These are phyloP conservation scores for Alloplasta piceator DNA, from an alignment of 2,888 invertebrate genomes.

Conservation along the genomic window DNA sequence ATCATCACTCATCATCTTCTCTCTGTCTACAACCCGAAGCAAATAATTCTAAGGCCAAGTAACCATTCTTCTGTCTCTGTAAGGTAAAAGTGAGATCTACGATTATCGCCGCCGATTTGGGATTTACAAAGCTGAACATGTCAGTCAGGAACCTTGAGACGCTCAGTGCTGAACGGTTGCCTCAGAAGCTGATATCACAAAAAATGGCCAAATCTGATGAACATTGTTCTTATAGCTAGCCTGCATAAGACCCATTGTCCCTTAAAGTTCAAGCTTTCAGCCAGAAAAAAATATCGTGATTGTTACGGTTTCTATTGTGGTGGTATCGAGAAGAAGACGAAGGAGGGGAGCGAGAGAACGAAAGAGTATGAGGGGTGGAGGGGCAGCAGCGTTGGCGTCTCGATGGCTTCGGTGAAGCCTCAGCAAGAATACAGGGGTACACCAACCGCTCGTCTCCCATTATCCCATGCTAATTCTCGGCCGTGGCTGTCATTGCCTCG, in stretches of 20 bases:
- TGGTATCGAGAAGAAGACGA: constrained; percentile 1
- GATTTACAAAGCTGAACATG: too few species aligned
- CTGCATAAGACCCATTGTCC: constrained; percentile 14
- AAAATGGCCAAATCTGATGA: neutral
- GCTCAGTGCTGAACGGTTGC: too few species aligned
- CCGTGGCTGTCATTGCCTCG: constrained; percentile 82
- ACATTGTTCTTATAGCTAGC: neutral
- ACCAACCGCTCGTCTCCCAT: constrained; percentile 79
- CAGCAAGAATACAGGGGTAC: constrained; percentile 72
- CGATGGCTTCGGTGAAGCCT: constrained; percentile 68
- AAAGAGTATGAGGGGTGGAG: constrained; percentile 29
- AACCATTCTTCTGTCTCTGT: too few species aligned
- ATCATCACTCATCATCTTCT: too few species aligned
- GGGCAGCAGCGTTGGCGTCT: constrained; percentile 61
- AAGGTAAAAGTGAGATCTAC: too few species aligned
- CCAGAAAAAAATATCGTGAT: constrained; percentile 48
- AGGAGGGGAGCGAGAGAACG: constrained; percentile 14
- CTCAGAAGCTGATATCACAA: too few species aligned
- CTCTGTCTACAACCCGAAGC: too few species aligned
- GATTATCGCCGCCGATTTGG: too few species aligned
- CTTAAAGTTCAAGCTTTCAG: constrained; percentile 13
- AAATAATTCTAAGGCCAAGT: too few species aligned
- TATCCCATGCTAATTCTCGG: constrained; percentile 83
- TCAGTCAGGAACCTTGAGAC: too few species aligned
- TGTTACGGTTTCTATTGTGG: constrained; percentile 47